Evolutionary conservation across 1,140 invertebrate species (phyloP).

Genomic region (Lasioglossum albipes): DNA sequence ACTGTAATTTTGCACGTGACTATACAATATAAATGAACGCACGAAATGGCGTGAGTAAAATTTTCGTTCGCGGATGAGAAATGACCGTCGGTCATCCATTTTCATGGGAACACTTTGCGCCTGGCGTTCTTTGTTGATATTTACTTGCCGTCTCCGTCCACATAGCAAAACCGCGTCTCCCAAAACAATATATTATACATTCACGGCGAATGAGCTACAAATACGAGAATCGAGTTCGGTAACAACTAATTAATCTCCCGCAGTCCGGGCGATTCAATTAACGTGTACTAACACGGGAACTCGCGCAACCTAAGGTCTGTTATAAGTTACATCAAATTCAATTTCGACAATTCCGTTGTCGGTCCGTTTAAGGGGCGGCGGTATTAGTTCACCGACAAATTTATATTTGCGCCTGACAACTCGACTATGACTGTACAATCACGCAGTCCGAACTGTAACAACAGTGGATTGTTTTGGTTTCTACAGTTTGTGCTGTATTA

Average conservation of each 20-base stretch:
- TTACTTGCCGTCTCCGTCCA: background rate
- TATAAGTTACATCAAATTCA: constrained; percentile 18
- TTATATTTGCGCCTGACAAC: constrained; percentile 1
- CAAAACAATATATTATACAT: constrained; percentile 10
- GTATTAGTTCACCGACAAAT: constrained; percentile 18
- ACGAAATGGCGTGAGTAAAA: no score
- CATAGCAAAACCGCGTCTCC: background rate
- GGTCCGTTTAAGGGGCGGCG: background rate
- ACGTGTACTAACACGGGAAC: constrained; percentile 20
- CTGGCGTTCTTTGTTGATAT: no score
- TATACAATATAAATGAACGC: no score
- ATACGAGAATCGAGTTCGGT: constrained; percentile 34
- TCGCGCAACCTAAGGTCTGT: constrained; percentile 4
- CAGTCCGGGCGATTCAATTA: constrained; percentile 35
- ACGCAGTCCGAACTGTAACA: background rate
- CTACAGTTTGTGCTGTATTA: background rate
- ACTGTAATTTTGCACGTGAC: no score
- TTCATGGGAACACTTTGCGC: no score
- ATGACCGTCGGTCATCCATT: no score
- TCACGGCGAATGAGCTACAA: constrained; percentile 9
- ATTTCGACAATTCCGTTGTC: constrained; percentile 25
- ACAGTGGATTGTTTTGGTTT: background rate
- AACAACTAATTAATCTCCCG: constrained; percentile 39
- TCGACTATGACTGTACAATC: background rate
- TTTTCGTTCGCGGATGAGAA: no score